phyloP scores from a whole-genome alignment of 2,113 vertebrate genomes.

The Muntiacus muntjak region DNA sequence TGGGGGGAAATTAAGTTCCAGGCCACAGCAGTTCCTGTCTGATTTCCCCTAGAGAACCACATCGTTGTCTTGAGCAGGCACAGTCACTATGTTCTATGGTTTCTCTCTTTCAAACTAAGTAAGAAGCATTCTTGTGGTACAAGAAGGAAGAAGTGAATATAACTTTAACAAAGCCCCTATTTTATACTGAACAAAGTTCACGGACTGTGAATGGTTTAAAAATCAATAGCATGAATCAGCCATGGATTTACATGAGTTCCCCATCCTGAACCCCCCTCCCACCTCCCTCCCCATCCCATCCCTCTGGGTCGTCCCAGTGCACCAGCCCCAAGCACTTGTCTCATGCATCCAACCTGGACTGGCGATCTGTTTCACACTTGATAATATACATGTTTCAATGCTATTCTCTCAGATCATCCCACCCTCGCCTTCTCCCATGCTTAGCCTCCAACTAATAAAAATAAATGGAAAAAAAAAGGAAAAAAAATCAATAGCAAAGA shows the following conservation, averaged over 20 bases:
- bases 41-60: accelerated
- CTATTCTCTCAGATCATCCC: too few species aligned
- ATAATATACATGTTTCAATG: too few species aligned
- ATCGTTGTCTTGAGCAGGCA: background rate
- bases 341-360: too few species aligned
- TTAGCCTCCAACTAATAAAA: too few species aligned
- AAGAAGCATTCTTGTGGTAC: background rate
- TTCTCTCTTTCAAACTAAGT: accelerated
- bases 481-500: background rate
- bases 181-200: background rate
- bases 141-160: background rate
- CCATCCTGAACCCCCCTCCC: too few species aligned
- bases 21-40: background rate
- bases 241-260: too few species aligned
- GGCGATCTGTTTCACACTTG: too few species aligned
- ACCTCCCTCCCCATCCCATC: too few species aligned
- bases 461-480: too few species aligned
- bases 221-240: background rate
- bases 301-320: too few species aligned
- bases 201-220: background rate
- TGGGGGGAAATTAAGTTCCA: background rate
- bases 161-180: background rate
- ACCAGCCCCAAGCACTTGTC: too few species aligned
- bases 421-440: too few species aligned
- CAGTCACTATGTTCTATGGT: background rate